Conservation (phyloP, 2,113 vertebrate genomes). For the Pithys albifrons region DNA sequence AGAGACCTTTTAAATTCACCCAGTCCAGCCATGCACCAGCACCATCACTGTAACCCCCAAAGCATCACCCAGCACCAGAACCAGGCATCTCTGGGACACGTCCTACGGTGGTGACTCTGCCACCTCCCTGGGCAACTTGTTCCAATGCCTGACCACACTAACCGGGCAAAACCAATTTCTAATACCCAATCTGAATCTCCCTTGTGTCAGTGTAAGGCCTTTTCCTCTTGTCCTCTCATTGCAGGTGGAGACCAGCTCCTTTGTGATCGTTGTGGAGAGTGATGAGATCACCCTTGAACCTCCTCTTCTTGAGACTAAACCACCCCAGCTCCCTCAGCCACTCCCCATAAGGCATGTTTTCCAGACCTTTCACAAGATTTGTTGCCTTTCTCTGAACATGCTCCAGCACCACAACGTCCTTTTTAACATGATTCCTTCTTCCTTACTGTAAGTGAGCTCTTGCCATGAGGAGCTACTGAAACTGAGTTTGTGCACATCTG, state of each 20-base stretch:
- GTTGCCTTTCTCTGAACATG: neutral
- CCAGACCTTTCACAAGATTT: neutral
- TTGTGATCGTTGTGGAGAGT: neutral
- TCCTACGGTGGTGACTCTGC: neutral
- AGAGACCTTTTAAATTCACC: neutral
- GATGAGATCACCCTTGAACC: accelerated
- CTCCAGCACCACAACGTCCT: neutral
- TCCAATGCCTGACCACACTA: neutral
- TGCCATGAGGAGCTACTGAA: neutral
- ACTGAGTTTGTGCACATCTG: neutral
- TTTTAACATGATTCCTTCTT: neutral
- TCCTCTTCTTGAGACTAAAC: neutral
- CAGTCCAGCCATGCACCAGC: neutral
- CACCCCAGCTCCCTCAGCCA: neutral
- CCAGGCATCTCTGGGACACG: neutral
- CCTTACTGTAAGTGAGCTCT: neutral
- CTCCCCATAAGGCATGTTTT: neutral
- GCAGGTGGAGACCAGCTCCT: neutral
- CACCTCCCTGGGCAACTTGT: neutral
- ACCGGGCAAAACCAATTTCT: neutral
- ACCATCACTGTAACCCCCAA: neutral
- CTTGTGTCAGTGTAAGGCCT: neutral
- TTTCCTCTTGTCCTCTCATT: neutral
- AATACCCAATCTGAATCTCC: too few relatives aligned
- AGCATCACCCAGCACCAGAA: neutral